Percentiles rank a stretch among this genome's conserved stretches.
Evolutionary conservation across 1,140 invertebrate species (phyloP).

Genomic region (Muscidifurax raptorellus): DNA sequence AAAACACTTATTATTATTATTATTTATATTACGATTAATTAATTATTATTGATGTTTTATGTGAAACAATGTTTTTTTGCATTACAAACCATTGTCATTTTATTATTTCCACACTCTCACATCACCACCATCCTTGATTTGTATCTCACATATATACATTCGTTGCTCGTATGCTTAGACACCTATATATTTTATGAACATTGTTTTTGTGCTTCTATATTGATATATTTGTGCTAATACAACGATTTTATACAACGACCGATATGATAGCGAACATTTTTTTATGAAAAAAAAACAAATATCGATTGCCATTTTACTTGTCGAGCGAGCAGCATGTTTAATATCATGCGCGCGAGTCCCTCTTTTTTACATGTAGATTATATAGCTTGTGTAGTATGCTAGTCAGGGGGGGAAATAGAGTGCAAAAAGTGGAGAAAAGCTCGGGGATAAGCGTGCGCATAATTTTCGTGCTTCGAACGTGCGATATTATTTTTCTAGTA

Average conservation of each 20-base stretch:
- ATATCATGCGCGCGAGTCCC: conserved; percentile 36
- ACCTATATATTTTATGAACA: conserved; percentile 45
- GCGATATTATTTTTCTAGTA: conserved; percentile 27
- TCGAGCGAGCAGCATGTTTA: conserved; percentile 16
- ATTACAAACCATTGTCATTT: conserved; percentile 36
- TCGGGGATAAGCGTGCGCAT: not conserved
- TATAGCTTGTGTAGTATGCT: conserved; percentile 13
- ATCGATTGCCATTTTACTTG: conserved; percentile 13
- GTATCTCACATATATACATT: conserved; percentile 12
- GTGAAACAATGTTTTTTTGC: conserved; percentile 37
- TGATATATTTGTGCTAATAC: conserved; percentile 62
- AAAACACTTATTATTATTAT: conserved; percentile 34
- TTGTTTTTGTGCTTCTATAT: not conserved
- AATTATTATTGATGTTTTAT: conserved; percentile 37
- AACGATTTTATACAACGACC: conserved; percentile 70
- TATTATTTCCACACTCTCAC: conserved; percentile 7
- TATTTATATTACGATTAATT: conserved; percentile 42
- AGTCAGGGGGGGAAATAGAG: not conserved
- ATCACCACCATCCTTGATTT: conserved; percentile 21
- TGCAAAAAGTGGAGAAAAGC: not conserved
- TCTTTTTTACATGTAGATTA: conserved; percentile 43
- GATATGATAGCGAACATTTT: conserved; percentile 24
- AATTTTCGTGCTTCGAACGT: conserved; percentile 16
- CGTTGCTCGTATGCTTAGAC: conserved; percentile 49
- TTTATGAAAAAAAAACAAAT: conserved; percentile 3